Base-by-base conservation (phyloP, 2,888 invertebrate species). In the Macrophya alboannulata region DNA sequence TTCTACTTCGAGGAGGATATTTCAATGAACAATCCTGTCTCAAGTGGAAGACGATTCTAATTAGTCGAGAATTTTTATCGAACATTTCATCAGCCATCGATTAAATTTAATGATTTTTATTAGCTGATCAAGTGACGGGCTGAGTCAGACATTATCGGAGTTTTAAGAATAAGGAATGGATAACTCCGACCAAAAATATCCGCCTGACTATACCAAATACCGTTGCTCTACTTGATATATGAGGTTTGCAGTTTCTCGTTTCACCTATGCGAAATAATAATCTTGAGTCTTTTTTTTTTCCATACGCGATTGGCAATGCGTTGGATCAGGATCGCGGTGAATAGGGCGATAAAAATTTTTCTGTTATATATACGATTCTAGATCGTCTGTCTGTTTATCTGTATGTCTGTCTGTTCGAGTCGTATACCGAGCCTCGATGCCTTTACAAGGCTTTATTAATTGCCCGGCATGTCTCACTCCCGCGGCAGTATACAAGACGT, bases 401-500 rank as follows among this genome's bases (percentile, higher is more conserved):
- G 37, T 37, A 12, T 25, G 68, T 37, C 21, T 21, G 72, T 45
- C 72, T 74, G 10, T 74, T 21, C 43, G 40, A 45, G 17, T n/a
- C 21, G 21, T 71, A 71, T 40, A 40, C 37, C 72, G 21, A 25
- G 17, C 40, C 25, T n/a, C 72, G 72, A 74, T 74, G 72, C 72
- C 85, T 87, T 86, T 88, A 88, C 79, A 87, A 87, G 87, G 87
- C 62, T 72, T 84, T 86, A 87, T 88, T 87, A 88, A 88, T 88
- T 88, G 87, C 86, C 74, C 85, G 77, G 82, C 86, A 85, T 86
- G 86, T 88, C 87, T 87, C 87, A 87, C 87, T 86, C 86, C 86
- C 85, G 79, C 79, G 48, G 51, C 37, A 68, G 37, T 59, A 15
- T 62, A 83, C 83, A 71, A 83, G 83, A 83, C 68, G 83, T 83